Conservation (phyloP, 2,113 vertebrate species). For the Donacobius atricapilla region DNA sequence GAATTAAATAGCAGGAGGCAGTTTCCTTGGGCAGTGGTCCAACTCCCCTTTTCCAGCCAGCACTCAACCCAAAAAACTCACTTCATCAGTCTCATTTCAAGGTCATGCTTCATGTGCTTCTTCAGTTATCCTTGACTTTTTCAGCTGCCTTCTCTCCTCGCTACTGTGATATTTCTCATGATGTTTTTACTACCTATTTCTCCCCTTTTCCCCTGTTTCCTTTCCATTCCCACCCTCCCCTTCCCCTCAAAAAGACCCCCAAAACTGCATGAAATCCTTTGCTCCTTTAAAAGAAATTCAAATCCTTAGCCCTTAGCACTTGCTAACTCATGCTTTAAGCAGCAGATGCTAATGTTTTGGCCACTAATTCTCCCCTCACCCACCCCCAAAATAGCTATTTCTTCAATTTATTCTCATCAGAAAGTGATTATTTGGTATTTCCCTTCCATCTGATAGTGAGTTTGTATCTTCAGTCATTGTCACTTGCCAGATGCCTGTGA, state of each 20-base stretch:
- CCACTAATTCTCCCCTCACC: background rate
- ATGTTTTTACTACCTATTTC: background rate
- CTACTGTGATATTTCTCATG: conserved; percentile 34
- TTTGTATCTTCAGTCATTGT: background rate
- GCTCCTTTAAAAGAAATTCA: background rate
- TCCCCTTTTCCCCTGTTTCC: background rate
- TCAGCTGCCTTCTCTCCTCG: conserved; percentile 26
- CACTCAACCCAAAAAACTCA: conserved; percentile 53
- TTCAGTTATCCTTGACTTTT: conserved; percentile 56
- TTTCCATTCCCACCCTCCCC: background rate
- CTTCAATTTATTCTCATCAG: background rate
- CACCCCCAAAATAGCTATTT: background rate
- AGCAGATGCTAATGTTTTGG: background rate
- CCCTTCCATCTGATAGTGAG: background rate
- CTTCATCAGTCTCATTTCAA: conserved; percentile 53
- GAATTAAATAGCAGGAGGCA: conserved; percentile 58
- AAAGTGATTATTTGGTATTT: background rate
- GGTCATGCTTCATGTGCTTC: conserved; percentile 55
- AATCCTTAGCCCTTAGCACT: background rate
- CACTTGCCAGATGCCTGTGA: rapidly evolving
- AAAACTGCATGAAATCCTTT: background rate
- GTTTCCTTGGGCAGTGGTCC: conserved; percentile 47
- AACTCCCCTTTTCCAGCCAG: conserved; percentile 44
- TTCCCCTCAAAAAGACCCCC: background rate
- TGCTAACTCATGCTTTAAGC: background rate